Percentiles rank a stretch among this genome's conserved stretches.
phyloP scores from a whole-genome alignment of 2,888 invertebrate genomes.

The Netelia fuscicornis region DNA sequence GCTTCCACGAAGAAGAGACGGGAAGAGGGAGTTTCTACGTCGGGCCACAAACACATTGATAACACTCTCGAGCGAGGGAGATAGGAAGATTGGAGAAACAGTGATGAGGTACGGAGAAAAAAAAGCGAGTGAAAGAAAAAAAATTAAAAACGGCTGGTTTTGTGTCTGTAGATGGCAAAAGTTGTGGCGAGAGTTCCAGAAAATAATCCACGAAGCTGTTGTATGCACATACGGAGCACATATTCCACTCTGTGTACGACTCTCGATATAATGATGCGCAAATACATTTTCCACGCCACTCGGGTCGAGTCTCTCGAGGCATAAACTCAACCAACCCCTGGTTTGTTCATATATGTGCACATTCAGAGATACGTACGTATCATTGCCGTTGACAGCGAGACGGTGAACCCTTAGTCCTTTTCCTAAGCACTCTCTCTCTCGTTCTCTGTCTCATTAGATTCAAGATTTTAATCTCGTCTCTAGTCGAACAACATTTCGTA shows the following conservation, averaged over 20 bases:
- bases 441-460: background rate
- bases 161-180: conserved; percentile 20
- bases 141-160: background rate
- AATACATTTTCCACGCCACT: conserved; percentile 10
- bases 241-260: background rate
- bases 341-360: background rate
- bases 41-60: conserved; percentile 74
- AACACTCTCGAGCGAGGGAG: conserved; percentile 73
- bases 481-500: conserved; percentile 35
- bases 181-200: conserved; percentile 29
- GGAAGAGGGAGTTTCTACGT: conserved; percentile 4
- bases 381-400: conserved; percentile 33
- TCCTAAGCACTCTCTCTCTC: background rate
- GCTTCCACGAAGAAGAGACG: conserved; percentile 67
- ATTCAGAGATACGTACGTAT: conserved; percentile 14
- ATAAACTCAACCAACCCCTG: conserved; percentile 2
- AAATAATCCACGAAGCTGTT: background rate
- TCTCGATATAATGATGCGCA: conserved; percentile 44
- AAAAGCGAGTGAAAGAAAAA: background rate
- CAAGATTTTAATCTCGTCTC: conserved; percentile 46
- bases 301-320: conserved; percentile 20
- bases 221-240: background rate
- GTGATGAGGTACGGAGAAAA: background rate
- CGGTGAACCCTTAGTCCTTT: conserved; percentile 45
- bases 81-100: conserved; percentile 1